A percentile compares a stretch with the other conserved stretches of the same genome.
These are phyloP conservation scores for Lasioglossum vierecki DNA, from an alignment of 2,888 invertebrate genomes.

Conservation along the genomic window DNA sequence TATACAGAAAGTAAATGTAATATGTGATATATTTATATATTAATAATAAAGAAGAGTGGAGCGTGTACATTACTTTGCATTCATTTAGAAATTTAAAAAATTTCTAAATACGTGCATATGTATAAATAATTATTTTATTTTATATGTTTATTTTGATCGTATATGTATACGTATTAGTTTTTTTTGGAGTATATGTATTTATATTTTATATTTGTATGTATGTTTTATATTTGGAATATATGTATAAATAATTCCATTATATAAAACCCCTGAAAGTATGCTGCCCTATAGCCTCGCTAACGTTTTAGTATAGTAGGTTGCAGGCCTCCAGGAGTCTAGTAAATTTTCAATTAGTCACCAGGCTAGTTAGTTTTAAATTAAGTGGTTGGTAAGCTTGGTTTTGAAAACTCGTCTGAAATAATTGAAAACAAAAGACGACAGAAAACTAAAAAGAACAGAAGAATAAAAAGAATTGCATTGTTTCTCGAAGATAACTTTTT, in stretches of 20 bases:
- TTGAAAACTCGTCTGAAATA: not conserved
- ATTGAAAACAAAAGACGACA: not conserved
- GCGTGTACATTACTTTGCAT: not conserved
- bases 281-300: not conserved
- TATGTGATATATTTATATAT: conserved; percentile 5
- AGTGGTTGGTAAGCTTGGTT: too few species aligned
- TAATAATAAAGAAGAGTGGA: not conserved
- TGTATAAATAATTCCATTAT: not conserved
- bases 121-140: too few species aligned
- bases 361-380: too few species aligned
- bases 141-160: too few species aligned
- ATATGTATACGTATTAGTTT: too few species aligned
- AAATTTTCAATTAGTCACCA: not conserved
- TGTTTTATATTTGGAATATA: too few species aligned
- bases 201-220: too few species aligned
- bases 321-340: not conserved
- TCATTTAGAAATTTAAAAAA: not conserved
- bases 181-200: too few species aligned
- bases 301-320: not conserved
- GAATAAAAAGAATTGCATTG: not conserved
- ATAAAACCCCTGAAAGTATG: not conserved
- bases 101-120: not conserved
- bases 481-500: too few species aligned
- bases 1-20: conserved; percentile 23
- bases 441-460: not conserved